Evolutionary conservation across 2,888 invertebrate genomes (phyloP).

Genomic region (Drosophila antonietae): DNA sequence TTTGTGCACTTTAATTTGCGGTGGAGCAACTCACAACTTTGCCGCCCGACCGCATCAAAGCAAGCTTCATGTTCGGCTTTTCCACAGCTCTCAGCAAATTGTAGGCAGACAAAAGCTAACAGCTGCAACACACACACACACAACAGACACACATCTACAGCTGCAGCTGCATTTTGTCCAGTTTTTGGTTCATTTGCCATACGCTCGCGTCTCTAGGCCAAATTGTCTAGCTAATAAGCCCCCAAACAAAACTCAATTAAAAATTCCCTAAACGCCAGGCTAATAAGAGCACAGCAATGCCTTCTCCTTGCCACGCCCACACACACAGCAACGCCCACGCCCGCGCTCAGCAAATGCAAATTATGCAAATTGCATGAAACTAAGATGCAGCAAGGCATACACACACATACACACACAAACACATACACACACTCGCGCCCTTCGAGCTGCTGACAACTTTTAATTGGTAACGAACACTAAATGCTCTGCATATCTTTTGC

Average conservation of each 20-base stretch:
- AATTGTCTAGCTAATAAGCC: constrained; percentile 46
- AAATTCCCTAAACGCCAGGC: constrained; percentile 6
- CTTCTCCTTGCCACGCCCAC: constrained; percentile 7
- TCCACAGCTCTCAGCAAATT: constrained; percentile 35
- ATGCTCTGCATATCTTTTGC: not conserved
- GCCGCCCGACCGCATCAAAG: constrained; percentile 60
- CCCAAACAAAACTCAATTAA: constrained; percentile 63
- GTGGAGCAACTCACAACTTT: constrained; percentile 54
- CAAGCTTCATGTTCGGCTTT: constrained; percentile 8
- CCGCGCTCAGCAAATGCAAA: constrained; percentile 15
- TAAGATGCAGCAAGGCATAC: constrained; percentile 8
- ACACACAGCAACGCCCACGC: not conserved
- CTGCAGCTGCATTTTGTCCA: constrained; percentile 21
- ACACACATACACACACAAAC: not conserved
- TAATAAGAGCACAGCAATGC: constrained; percentile 1
- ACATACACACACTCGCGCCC: not conserved
- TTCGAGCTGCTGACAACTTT: constrained; percentile 1
- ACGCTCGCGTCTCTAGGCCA: constrained; percentile 16
- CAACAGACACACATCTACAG: not conserved
- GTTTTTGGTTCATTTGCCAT: constrained; percentile 25
- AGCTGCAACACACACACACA: constrained; percentile 26
- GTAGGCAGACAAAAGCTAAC: constrained; percentile 60
- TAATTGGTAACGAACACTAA: not conserved
- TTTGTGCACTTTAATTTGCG: constrained; percentile 78
- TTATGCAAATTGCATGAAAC: constrained; percentile 50